These are phyloP conservation scores for Apis mellifera DNA, from an alignment of 1,140 invertebrate species.

Conservation along the genomic window Amel_HAv3.1 CM009936.2:473001-473500, in stretches of 20 bases:
- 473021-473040: no score
- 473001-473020: no score
- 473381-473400: constrained; percentile 36
- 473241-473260: not conserved
- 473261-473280: constrained; percentile 62
- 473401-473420: constrained; percentile 65
- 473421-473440: constrained; percentile 66
- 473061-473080: no score
- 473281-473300: constrained; percentile 57
- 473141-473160: not conserved
- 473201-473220: constrained; percentile 33
- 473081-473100: no score
- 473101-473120: no score
- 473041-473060: no score
- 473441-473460: constrained; percentile 63
- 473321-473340: constrained; percentile 33
- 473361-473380: constrained; percentile 33
- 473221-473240: constrained; percentile 16
- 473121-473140: not conserved
- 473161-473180: not conserved
- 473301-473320: constrained; percentile 64
- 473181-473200: not conserved
- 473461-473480: constrained; percentile 37
- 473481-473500: not conserved
- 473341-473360: constrained; percentile 1